Percentiles rank a stretch among this genome's conserved stretches.
phyloP scores from a whole-genome alignment of 2,888 invertebrate genomes.

The Athetis lepigone region DNA sequence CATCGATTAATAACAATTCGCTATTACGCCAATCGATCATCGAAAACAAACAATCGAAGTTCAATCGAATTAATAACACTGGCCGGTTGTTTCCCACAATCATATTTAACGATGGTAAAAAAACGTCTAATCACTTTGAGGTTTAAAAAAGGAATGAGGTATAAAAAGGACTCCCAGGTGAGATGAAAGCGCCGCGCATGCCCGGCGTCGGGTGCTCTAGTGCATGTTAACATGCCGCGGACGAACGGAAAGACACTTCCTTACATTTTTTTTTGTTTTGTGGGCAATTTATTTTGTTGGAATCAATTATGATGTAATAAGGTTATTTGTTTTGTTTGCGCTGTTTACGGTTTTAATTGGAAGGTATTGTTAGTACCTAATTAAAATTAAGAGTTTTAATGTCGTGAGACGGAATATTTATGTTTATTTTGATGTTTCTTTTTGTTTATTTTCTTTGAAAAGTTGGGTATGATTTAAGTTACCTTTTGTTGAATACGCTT shows the following conservation, averaged over 20 bases:
- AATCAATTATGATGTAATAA: conserved; percentile 57
- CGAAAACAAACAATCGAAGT: conserved; percentile 76
- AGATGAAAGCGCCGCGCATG: conserved; percentile 83
- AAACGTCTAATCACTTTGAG: conserved; percentile 79
- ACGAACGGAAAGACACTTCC: conserved; percentile 81
- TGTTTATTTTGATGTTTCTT: neutral
- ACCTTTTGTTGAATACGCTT: no score
- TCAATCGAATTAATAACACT: conserved; percentile 86
- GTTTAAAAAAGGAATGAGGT: conserved; percentile 72
- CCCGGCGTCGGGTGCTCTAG: conserved; percentile 70
- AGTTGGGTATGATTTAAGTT: no score
- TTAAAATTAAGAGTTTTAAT: neutral
- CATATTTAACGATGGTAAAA: conserved; percentile 77
- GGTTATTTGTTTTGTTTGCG: conserved; percentile 32
- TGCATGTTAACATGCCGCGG: conserved; percentile 80
- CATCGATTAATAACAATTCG: conserved; percentile 61
- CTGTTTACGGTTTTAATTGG: neutral
- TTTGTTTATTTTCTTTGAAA: neutral
- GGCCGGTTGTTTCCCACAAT: conserved; percentile 84
- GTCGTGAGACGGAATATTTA: no score
- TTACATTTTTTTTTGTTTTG: conserved; percentile 62
- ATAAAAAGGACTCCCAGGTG: conserved; percentile 83
- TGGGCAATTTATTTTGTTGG: conserved; percentile 51
- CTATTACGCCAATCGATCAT: conserved; percentile 64
- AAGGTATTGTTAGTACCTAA: neutral